A percentile compares a stretch with the other conserved stretches of the same genome.
These are phyloP conservation scores for Machimus atricapillus DNA, from an alignment of 2,888 invertebrate species.

Conservation along the genomic window DNA sequence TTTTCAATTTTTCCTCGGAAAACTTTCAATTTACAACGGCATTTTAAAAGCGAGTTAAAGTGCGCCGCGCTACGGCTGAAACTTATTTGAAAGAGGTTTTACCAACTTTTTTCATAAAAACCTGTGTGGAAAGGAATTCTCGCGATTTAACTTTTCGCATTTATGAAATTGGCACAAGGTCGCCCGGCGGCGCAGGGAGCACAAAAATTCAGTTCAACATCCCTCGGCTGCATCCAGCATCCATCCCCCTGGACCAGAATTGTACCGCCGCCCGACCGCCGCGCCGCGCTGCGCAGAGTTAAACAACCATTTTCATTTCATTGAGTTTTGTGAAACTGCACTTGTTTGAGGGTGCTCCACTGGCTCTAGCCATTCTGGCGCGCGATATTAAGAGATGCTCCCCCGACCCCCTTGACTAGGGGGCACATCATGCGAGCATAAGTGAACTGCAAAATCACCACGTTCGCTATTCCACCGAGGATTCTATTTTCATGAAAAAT, in stretches of 20 bases:
- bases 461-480: not conserved
- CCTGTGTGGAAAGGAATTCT: slow-evolving; percentile 21
- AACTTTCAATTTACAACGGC: slow-evolving; percentile 32
- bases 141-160: slow-evolving; percentile 26
- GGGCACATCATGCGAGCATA: not conserved
- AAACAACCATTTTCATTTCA: slow-evolving; percentile 23
- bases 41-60: slow-evolving; percentile 18
- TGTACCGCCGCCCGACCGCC: too few species aligned
- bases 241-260: not conserved
- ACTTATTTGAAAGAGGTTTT: slow-evolving; percentile 22
- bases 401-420: not conserved
- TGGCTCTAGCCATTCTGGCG: not conserved
- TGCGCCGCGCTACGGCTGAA: not conserved
- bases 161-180: slow-evolving; percentile 22
- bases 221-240: not conserved
- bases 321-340: slow-evolving; percentile 21
- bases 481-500: slow-evolving; percentile 17
- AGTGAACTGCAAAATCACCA: not conserved
- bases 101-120: slow-evolving; percentile 30
- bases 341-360: not conserved
- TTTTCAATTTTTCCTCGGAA: slow-evolving; percentile 21
- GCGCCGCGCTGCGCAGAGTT: not conserved
- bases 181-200: not conserved
- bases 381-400: not conserved
- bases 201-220: not conserved